These are phyloP conservation scores for Hirtodrosophila cameraria DNA, from an alignment of 2,888 invertebrate species.

Conservation along the genomic window DNA sequence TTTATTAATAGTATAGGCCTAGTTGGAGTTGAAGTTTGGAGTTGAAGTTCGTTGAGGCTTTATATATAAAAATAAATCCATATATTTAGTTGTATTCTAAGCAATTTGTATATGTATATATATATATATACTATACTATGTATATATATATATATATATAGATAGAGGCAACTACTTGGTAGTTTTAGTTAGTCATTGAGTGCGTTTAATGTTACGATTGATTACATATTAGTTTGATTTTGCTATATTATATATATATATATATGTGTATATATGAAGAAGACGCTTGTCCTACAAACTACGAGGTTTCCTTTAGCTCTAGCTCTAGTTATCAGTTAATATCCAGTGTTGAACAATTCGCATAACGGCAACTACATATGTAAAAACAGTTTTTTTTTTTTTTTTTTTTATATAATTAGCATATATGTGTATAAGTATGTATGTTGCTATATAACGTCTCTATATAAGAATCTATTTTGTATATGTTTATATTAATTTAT, in stretches of 20 bases:
- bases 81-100: constrained; percentile 59
- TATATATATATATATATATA: constrained; percentile 52
- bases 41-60: constrained; percentile 53
- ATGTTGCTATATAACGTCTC: constrained; percentile 44
- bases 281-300: constrained; percentile 67
- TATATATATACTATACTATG: constrained; percentile 39
- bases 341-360: constrained; percentile 50
- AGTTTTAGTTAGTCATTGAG: constrained; percentile 67
- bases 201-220: constrained; percentile 59
- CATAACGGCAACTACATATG: constrained; percentile 64
- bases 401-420: constrained; percentile 49
- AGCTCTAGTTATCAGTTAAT: constrained; percentile 60
- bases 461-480: constrained; percentile 27
- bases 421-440: constrained; percentile 26
- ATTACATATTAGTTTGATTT: constrained; percentile 36
- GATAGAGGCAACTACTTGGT: constrained; percentile 76
- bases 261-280: too few relatives aligned
- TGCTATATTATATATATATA: too few relatives aligned
- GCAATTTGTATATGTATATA: constrained; percentile 61
- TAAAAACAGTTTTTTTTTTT: constrained; percentile 46
- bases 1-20: constrained; percentile 44
- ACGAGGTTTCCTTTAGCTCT: constrained; percentile 71
- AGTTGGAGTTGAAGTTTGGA: constrained; percentile 39
- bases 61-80: constrained; percentile 72
- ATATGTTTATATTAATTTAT: constrained; percentile 32